A percentile compares a stretch with the other conserved stretches of the same genome.
Conservation (phyloP, 2,113 vertebrate species). For the Malurus alboscapulatus region DNA sequence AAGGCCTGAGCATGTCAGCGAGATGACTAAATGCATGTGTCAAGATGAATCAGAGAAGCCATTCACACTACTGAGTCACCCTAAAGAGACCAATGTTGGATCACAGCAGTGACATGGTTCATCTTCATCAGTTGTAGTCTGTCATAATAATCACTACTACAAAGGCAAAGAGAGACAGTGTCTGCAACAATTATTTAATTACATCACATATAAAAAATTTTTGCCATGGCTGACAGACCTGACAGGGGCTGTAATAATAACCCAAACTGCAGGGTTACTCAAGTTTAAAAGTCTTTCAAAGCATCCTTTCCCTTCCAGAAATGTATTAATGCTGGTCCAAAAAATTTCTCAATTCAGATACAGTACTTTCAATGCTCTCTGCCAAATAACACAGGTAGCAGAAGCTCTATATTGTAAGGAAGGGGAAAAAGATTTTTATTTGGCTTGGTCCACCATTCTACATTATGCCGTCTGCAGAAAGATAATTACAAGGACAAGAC, state of each 20-base stretch:
- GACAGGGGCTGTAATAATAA: not conserved
- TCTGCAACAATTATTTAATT: constrained; percentile 20
- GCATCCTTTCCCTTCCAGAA: not conserved
- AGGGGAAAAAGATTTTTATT: not conserved
- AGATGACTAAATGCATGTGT: not conserved
- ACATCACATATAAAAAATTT: not conserved
- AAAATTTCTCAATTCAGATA: not conserved
- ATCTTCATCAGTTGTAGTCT: not conserved
- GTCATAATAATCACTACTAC: not conserved
- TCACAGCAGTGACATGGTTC: not conserved
- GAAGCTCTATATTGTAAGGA: not conserved
- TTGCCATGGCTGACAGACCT: not conserved
- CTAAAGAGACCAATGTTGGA: not conserved
- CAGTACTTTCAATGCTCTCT: not conserved
- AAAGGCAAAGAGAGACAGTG: not conserved
- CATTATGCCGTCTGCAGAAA: not conserved
- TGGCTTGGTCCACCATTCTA: not conserved
- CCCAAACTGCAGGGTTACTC: not conserved
- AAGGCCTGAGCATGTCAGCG: not conserved
- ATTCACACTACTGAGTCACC: not conserved
- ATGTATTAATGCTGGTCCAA: not conserved
- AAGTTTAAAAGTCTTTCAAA: not conserved
- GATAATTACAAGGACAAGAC: not conserved
- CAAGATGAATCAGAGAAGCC: not conserved
- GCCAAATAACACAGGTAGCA: not conserved